phyloP scores from a whole-genome alignment of 1,140 invertebrate species.

The Bombus superbus region DNA sequence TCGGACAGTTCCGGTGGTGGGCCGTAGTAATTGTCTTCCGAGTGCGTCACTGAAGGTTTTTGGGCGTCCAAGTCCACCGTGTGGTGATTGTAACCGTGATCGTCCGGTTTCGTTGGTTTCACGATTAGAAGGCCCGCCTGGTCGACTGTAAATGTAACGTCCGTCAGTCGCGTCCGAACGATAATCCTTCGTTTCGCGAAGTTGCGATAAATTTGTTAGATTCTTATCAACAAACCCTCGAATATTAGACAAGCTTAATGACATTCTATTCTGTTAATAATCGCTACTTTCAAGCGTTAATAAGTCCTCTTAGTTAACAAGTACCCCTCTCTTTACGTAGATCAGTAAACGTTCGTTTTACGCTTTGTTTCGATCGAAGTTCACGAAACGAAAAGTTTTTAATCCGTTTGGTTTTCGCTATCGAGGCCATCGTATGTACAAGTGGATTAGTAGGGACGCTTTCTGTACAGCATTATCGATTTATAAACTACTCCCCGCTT shows the following conservation, averaged over 20 bases:
- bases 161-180: constrained; percentile 69
- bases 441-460: background rate
- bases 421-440: background rate
- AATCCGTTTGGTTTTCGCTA: background rate
- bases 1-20: constrained; percentile 56
- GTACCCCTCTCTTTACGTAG: too few relatives aligned
- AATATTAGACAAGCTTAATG: background rate
- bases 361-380: background rate
- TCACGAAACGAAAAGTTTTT: constrained; percentile 7
- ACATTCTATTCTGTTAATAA: background rate
- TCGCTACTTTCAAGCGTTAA: background rate
- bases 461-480: background rate
- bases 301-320: too few relatives aligned
- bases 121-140: constrained; percentile 67
- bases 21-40: constrained; percentile 70
- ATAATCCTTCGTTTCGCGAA: background rate
- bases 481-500: too few relatives aligned
- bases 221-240: background rate
- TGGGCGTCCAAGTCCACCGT: background rate
- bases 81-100: constrained; percentile 40
- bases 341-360: too few relatives aligned
- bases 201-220: background rate
- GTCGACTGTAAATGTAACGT: constrained; percentile 79
- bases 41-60: constrained; percentile 43
- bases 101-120: constrained; percentile 60